Evolutionary conservation across 1,140 invertebrate species (phyloP).

Genomic region (Drosophila tropicalis): DNA sequence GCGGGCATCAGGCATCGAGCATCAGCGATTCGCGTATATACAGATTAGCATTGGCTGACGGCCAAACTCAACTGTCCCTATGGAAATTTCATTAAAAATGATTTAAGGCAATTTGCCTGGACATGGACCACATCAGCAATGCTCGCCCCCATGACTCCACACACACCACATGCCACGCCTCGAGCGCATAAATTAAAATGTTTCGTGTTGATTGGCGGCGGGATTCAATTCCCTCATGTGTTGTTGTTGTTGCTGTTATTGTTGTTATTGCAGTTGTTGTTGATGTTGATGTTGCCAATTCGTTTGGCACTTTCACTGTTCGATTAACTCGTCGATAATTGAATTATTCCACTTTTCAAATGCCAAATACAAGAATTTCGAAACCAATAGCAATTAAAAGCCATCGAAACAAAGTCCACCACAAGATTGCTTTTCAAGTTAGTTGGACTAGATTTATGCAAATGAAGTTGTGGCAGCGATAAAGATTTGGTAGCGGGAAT

Average conservation of each 20-base stretch:
- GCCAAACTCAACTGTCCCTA: conserved; percentile 18
- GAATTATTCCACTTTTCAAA: conserved; percentile 15
- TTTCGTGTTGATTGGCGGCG: conserved; percentile 53
- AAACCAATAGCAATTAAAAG: background rate
- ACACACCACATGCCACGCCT: conserved; percentile 1
- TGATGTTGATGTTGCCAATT: conserved; percentile 28
- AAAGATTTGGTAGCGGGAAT: too few species aligned
- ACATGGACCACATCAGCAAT: conserved; percentile 2
- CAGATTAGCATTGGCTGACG: conserved; percentile 62
- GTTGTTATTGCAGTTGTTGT: background rate
- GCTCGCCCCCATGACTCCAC: background rate
- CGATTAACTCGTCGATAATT: conserved; percentile 28
- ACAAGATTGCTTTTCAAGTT: background rate
- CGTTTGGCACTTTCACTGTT: conserved; percentile 22
- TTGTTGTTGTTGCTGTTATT: conserved; percentile 4
- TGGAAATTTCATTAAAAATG: conserved; percentile 75
- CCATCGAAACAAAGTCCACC: background rate
- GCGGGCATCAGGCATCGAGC: background rate
- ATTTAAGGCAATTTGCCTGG: conserved; percentile 65
- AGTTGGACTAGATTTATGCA: too few species aligned
- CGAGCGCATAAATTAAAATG: conserved; percentile 68
- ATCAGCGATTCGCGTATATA: conserved; percentile 1
- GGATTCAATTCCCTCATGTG: conserved; percentile 24
- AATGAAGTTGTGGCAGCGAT: too few species aligned
- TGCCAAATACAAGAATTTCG: background rate